These are phyloP conservation scores for Heliconius hermathena DNA, from an alignment of 1,140 invertebrate genomes.

Conservation along the genomic window DNA sequence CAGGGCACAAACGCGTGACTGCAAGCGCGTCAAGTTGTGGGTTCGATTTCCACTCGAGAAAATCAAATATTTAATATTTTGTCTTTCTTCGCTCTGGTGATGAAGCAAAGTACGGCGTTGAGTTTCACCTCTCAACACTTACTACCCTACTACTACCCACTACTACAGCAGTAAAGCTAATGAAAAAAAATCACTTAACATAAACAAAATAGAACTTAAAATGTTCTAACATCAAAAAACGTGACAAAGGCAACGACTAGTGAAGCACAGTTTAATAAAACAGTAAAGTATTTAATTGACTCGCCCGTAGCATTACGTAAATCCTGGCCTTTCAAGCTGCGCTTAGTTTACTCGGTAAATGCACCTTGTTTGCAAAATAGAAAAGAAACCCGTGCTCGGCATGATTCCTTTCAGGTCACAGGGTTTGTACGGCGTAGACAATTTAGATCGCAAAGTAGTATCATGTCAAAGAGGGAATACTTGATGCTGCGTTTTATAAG, in stretches of 20 bases:
- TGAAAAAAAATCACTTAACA: background rate
- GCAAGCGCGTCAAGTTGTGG: too few species aligned
- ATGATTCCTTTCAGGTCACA: conserved; percentile 30
- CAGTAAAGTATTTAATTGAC: conserved; percentile 28
- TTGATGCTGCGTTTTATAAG: background rate
- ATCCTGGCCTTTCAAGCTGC: conserved; percentile 28
- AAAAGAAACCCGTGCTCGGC: conserved; percentile 22
- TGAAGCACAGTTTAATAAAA: conserved; percentile 16
- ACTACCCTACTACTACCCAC: too few species aligned
- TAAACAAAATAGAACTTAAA: background rate
- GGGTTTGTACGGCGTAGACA: conserved; percentile 26
- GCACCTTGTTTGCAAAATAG: conserved; percentile 34
- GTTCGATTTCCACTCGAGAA: too few species aligned
- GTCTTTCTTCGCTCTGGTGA: too few species aligned
- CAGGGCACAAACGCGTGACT: too few species aligned
- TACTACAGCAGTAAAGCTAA: background rate
- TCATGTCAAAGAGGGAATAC: conserved; percentile 13
- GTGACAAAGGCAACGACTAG: background rate
- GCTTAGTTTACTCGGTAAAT: conserved; percentile 32
- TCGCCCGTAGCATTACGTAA: conserved; percentile 27
- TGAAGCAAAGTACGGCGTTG: too few species aligned
- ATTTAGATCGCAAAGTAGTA: conserved; percentile 12
- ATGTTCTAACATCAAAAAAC: background rate
- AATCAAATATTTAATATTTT: too few species aligned
- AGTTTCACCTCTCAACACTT: too few species aligned